Conservation (phyloP, 2,113 vertebrate genomes). For the Crotalus tigris region DNA sequence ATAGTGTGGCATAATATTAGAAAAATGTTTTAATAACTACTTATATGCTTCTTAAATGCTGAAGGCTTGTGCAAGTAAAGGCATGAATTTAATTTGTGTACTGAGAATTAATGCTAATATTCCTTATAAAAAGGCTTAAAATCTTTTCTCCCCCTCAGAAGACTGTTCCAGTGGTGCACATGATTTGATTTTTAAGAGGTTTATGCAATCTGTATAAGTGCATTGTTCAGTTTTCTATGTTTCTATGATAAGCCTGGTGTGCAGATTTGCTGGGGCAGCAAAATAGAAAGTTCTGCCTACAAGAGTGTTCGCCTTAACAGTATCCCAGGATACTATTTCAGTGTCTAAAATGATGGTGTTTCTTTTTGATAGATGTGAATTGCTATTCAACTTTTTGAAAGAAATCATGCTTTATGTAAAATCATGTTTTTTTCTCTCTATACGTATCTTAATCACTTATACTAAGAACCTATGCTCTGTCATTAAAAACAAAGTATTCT, state of each 20-base stretch:
- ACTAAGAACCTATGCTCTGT: not conserved
- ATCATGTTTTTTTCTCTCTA: not conserved
- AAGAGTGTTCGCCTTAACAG: not conserved
- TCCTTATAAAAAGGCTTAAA: slow-evolving; percentile 12
- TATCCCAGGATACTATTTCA: not conserved
- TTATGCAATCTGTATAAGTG: not conserved
- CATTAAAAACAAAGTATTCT: not conserved
- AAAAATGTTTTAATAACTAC: not conserved
- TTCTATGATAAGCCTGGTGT: not conserved
- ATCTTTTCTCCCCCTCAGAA: not conserved
- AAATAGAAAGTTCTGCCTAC: not conserved
- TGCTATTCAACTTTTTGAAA: not conserved
- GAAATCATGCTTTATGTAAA: not conserved
- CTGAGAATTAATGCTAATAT: not conserved
- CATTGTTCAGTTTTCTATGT: slow-evolving; percentile 8
- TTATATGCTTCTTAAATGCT: not conserved
- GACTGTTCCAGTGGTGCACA: not conserved
- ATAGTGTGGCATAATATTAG: not conserved
- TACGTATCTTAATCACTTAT: not conserved
- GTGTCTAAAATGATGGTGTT: not conserved
- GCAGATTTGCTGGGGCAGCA: not conserved
- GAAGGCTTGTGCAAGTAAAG: not conserved
- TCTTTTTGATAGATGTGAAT: not conserved
- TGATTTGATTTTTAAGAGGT: slow-evolving; percentile 13
- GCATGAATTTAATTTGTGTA: slow-evolving; percentile 1